Conservation (phyloP, 1,140 invertebrate species). For the Tetramorium simillimum region DNA sequence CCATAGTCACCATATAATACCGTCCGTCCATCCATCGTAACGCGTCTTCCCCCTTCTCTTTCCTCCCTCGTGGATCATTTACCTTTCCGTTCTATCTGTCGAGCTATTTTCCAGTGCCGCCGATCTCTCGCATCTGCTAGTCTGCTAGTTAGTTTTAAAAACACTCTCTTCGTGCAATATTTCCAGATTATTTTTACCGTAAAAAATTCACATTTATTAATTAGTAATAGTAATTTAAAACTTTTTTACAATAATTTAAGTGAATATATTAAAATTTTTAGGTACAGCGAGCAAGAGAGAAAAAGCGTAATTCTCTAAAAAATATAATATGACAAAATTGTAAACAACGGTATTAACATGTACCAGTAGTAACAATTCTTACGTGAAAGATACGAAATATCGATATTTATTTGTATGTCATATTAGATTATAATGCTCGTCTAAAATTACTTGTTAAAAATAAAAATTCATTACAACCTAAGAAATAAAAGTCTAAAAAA, state of each 20-base stretch:
- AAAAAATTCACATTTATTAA: background rate
- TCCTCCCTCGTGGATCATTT: constrained; percentile 30
- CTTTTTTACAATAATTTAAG: background rate
- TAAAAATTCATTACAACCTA: background rate
- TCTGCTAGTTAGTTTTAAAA: background rate
- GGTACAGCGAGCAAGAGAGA: background rate
- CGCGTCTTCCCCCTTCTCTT: constrained; percentile 30
- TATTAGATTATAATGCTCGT: background rate
- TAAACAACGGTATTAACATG: too few relatives aligned
- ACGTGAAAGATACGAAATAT: background rate
- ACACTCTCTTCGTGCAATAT: background rate
- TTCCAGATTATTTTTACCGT: background rate
- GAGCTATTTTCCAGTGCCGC: constrained; percentile 52
- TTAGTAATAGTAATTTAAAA: background rate
- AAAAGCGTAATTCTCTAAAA: background rate
- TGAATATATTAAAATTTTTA: background rate
- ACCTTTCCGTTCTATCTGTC: constrained; percentile 53
- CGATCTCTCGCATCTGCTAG: constrained; percentile 23
- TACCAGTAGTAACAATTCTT: too few relatives aligned
- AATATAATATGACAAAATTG: background rate
- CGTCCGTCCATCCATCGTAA: constrained; percentile 73
- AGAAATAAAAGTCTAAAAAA: background rate
- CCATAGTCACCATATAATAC: constrained; percentile 80
- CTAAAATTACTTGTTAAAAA: background rate
- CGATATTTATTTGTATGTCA: background rate